Evolutionary conservation across 2,113 vertebrate genomes (phyloP).

Genomic region (Grantiella picta): DNA sequence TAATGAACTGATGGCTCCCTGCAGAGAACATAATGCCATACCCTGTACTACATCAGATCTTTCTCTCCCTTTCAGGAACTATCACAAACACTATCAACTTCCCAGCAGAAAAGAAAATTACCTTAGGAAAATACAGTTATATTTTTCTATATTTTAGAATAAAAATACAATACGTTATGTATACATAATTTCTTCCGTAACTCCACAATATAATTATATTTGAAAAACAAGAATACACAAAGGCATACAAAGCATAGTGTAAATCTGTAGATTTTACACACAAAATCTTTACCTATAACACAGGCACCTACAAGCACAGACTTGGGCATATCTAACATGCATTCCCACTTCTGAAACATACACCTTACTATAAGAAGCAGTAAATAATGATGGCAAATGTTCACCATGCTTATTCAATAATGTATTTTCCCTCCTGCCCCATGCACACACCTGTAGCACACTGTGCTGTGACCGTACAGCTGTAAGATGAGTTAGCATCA

Average conservation of each 20-base stretch:
- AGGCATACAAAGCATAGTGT: background rate
- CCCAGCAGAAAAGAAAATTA: background rate
- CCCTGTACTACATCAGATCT: background rate
- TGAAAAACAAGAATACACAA: background rate
- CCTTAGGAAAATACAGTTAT: background rate
- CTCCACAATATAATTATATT: background rate
- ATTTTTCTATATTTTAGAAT: background rate
- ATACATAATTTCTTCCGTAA: background rate
- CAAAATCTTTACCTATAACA: background rate
- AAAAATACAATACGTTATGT: background rate
- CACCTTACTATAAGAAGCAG: background rate
- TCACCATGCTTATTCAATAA: background rate
- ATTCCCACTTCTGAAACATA: background rate
- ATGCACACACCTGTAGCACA: background rate
- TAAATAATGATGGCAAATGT: background rate
- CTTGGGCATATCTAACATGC: background rate
- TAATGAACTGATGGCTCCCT: conserved; percentile 62
- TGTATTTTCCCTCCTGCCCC: accelerated
- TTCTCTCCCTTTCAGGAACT: conserved; percentile 15
- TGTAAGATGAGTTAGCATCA: background rate
- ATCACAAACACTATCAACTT: conserved; percentile 30
- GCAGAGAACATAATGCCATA: conserved; percentile 37
- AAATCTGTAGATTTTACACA: background rate
- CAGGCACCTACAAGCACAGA: background rate
- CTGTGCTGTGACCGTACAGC: background rate